Evolutionary conservation across 2,888 invertebrate species (phyloP), one percentile per base, ranked within the genome.

Genomic region (Eustalomyia histrio): DNA sequence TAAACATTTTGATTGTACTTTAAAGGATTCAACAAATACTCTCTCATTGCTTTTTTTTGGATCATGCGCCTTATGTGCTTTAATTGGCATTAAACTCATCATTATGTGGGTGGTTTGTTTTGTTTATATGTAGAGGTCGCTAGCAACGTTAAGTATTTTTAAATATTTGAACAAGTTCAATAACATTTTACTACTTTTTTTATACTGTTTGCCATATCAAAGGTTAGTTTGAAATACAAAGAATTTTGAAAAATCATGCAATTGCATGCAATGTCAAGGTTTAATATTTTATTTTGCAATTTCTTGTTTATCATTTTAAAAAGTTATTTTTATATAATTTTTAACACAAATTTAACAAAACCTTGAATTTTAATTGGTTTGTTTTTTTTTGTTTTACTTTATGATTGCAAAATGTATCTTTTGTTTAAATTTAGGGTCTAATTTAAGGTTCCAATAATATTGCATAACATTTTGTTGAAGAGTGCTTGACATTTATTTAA

Each of bases 121-220:
- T 78, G 57, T 81, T 78, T 81, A 55, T 61, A 29, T 29, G 7
- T 29, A 81, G 81, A 74, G 81, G 81, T 69, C 81, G 81, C 81
- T 58, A 18, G 16, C 2, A 7, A 3, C 21, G 17, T 47, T 53
- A 72, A 47, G 5, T 65, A 10, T 6, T 60, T 35, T 10, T 3
- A 24, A 72, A 39, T 14, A 14, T 35, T 24, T 53, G n/a, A 43
- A 69, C 69, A 74, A 78, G 81, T 81, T 81, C 81, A 81, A 81
- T 81, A 81, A 61, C 76, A 80, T 69, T 74, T 76, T 29, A 53
- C 64, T 55, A 52, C 10, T 55, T 29, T 39, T 76, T n/a, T 67
- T 50, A 39, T 16, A 5, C 47, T 53, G 43, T 16, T 29, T 61
- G n/a, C 16, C n/a, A 61, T 16, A 55, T 63, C 16, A 61, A 68